These are phyloP conservation scores for Merops nubicus DNA, from an alignment of 2,113 vertebrate species.

Conservation along the genomic window DNA sequence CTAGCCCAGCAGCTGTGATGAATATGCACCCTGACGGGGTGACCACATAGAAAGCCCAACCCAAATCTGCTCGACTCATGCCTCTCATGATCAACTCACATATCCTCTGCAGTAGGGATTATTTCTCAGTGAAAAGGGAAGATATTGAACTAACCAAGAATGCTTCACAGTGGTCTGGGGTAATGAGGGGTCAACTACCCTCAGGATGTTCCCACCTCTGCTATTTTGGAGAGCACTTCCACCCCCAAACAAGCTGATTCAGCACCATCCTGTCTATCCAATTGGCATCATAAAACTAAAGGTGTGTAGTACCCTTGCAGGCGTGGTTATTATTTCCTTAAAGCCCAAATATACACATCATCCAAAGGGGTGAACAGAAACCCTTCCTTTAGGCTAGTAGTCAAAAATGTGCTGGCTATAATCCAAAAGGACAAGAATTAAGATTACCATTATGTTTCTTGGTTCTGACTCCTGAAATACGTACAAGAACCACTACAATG, in stretches of 20 bases:
- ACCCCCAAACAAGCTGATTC: neutral
- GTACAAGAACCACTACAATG: neutral
- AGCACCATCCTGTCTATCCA: neutral
- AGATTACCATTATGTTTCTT: neutral
- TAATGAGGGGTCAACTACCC: neutral
- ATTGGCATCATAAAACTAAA: neutral
- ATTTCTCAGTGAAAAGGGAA: neutral
- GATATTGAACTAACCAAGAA: neutral
- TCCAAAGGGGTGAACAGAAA: neutral
- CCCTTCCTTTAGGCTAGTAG: neutral
- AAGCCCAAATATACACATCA: neutral
- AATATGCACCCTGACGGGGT: neutral
- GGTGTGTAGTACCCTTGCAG: neutral
- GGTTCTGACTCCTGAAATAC: no score
- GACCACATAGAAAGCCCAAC: neutral
- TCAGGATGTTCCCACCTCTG: neutral
- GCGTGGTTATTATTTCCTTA: neutral
- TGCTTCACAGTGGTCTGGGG: neutral
- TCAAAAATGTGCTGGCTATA: neutral
- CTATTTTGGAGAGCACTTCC: neutral
- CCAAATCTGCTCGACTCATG: neutral
- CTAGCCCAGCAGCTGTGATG: fast-evolving
- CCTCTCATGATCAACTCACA: neutral
- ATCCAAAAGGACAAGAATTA: neutral
- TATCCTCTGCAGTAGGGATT: neutral